Percentiles rank a stretch among this genome's conserved stretches.
These are phyloP conservation scores for Trichoplusia ni DNA, from an alignment of 1,140 invertebrate species.

Conservation along the genomic window DNA sequence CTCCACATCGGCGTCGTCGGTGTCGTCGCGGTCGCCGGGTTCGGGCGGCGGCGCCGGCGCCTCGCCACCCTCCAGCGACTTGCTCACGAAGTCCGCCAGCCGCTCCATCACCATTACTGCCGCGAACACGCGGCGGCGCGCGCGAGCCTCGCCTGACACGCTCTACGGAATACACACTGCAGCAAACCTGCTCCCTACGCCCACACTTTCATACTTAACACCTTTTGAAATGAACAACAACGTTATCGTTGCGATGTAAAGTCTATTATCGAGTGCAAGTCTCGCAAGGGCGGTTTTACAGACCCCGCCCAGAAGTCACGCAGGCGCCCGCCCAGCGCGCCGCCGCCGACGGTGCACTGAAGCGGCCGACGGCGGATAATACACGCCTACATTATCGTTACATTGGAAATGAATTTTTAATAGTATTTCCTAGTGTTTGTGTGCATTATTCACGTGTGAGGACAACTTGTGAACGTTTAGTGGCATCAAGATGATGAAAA, in stretches of 20 bases:
- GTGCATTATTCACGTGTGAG: slow-evolving; percentile 38
- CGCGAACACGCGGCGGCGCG: slow-evolving; percentile 60
- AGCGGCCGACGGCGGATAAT: slow-evolving; percentile 57
- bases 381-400: slow-evolving; percentile 80
- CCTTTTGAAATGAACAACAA: slow-evolving; percentile 30
- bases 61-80: slow-evolving; percentile 74
- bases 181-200: slow-evolving; percentile 55
- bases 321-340: slow-evolving; percentile 63
- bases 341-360: slow-evolving; percentile 41
- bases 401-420: slow-evolving; percentile 75
- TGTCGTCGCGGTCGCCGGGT: slow-evolving; percentile 62
- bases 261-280: slow-evolving; percentile 33
- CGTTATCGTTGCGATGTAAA: slow-evolving; percentile 32
- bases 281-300: slow-evolving; percentile 47
- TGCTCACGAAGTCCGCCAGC: slow-evolving; percentile 79
- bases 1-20: slow-evolving; percentile 68
- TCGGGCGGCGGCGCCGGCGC: slow-evolving; percentile 70
- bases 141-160: slow-evolving; percentile 66
- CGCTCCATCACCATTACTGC: slow-evolving; percentile 81
- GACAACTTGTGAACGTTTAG: slow-evolving; percentile 16
- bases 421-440: slow-evolving; percentile 51
- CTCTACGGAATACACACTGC: slow-evolving; percentile 63
- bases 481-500: neutral
- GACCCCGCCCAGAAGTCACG: slow-evolving; percentile 66
- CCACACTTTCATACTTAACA: slow-evolving; percentile 46